phyloP scores from a whole-genome alignment of 2,113 vertebrate genomes.

The Amblyopsis rosae region DNA sequence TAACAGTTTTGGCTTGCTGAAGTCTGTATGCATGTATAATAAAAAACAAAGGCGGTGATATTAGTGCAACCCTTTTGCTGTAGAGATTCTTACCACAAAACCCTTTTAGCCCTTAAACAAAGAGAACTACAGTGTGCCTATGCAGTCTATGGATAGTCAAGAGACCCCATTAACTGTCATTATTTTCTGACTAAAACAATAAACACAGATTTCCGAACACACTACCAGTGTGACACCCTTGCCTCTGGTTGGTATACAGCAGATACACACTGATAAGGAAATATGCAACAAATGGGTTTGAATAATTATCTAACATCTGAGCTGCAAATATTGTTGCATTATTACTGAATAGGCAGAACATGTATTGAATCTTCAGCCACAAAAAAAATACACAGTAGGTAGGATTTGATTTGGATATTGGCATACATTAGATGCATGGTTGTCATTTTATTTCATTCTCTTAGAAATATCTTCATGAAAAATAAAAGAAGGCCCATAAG shows the following conservation, averaged over 20 bases:
- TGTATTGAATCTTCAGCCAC: constrained; percentile 11
- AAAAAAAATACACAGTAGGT: constrained; percentile 6
- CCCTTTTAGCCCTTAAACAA: constrained; percentile 8
- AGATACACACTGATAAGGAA: neutral
- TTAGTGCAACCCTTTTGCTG: constrained; percentile 11
- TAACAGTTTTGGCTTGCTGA: constrained; percentile 33
- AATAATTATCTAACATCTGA: constrained; percentile 3
- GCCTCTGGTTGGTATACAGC: neutral
- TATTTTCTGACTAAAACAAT: neutral
- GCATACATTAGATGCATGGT: constrained; percentile 46
- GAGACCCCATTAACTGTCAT: neutral
- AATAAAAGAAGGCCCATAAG: constrained; percentile 56
- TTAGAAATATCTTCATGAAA: constrained; percentile 55
- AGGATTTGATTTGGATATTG: constrained; percentile 41
- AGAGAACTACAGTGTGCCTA: constrained; percentile 11
- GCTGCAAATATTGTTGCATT: constrained; percentile 8
- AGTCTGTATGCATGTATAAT: neutral
- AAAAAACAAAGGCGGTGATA: constrained; percentile 18
- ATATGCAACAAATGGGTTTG: neutral
- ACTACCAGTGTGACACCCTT: neutral
- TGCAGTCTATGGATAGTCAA: constrained; percentile 15
- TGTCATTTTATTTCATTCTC: constrained; percentile 26
- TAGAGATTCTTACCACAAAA: constrained; percentile 9
- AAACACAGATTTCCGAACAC: constrained; percentile 1
- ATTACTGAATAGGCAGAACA: neutral